Percentiles rank a stretch among this genome's conserved stretches.
phyloP scores from a whole-genome alignment of 1,140 invertebrate species.

The Danaus melanippus region DNA sequence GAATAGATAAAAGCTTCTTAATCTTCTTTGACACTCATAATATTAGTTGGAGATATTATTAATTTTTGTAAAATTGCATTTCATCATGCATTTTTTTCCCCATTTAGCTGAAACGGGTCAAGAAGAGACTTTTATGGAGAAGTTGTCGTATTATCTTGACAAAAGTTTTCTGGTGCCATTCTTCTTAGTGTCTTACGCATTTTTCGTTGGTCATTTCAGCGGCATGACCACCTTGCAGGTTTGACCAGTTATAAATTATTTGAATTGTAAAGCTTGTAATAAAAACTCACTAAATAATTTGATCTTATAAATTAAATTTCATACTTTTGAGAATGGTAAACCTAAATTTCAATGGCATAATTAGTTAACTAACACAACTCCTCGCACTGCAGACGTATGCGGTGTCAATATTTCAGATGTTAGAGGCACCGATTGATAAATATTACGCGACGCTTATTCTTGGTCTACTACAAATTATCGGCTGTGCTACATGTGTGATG shows the following conservation, averaged over 20 bases:
- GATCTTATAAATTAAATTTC: too few relatives aligned
- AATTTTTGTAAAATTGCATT: too few relatives aligned
- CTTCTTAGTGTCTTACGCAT: slow-evolving; percentile 74
- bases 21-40: too few relatives aligned
- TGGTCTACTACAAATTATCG: slow-evolving; percentile 78
- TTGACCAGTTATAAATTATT: not conserved
- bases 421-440: slow-evolving; percentile 80
- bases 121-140: slow-evolving; percentile 31
- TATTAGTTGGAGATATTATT: too few relatives aligned
- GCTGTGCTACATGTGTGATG: slow-evolving; percentile 75
- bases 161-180: slow-evolving; percentile 77
- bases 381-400: slow-evolving; percentile 75
- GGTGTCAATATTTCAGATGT: slow-evolving; percentile 78
- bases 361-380: not conserved
- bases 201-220: slow-evolving; percentile 81
- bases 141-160: slow-evolving; percentile 63
- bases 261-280: not conserved
- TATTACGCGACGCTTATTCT: slow-evolving; percentile 81
- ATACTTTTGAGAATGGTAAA: too few relatives aligned
- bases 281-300: too few relatives aligned
- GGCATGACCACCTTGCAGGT: slow-evolving; percentile 79
- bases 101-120: slow-evolving; percentile 21
- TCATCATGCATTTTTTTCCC: too few relatives aligned
- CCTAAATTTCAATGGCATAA: too few relatives aligned
- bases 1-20: too few relatives aligned